These are phyloP conservation scores for Leptura quadrifasciata DNA, from an alignment of 2,888 invertebrate genomes.

Conservation along the genomic window DNA sequence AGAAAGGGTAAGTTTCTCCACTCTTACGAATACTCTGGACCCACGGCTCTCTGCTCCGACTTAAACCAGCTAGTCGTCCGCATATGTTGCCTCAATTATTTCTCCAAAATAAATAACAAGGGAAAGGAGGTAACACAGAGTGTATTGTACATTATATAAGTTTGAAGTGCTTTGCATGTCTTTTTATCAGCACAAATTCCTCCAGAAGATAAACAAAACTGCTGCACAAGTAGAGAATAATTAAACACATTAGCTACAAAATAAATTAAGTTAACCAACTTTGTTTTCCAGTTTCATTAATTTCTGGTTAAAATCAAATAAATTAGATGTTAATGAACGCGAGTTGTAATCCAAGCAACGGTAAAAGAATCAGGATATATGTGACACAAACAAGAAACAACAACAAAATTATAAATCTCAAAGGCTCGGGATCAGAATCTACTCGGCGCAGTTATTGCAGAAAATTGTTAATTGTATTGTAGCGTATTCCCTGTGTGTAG, in stretches of 20 bases:
- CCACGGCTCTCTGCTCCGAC: too few species aligned
- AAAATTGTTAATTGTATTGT: slow-evolving; percentile 35
- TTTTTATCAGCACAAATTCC: not conserved
- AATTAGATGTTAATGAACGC: slow-evolving; percentile 11
- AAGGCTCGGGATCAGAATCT: not conserved
- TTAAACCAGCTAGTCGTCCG: too few species aligned
- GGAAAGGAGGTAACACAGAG: too few species aligned
- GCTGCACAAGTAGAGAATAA: not conserved
- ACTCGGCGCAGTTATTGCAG: slow-evolving; percentile 13
- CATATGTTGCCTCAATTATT: too few species aligned
- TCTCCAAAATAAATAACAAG: too few species aligned
- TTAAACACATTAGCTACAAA: not conserved
- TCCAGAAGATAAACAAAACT: not conserved
- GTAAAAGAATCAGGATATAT: not conserved
- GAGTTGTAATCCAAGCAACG: not conserved
- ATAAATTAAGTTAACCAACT: not conserved
- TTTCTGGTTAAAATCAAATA: slow-evolving; percentile 10
- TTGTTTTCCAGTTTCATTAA: slow-evolving; percentile 8
- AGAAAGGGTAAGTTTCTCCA: too few species aligned
- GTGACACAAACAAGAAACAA: slow-evolving; percentile 12
- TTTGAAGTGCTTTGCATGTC: not conserved
- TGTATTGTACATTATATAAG: not conserved
- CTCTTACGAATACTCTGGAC: too few species aligned
- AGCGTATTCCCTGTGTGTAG: slow-evolving; percentile 2
- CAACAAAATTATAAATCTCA: slow-evolving; percentile 12